Conservation (phyloP, 2,888 invertebrate species). For the Eristalis pertinax region DNA sequence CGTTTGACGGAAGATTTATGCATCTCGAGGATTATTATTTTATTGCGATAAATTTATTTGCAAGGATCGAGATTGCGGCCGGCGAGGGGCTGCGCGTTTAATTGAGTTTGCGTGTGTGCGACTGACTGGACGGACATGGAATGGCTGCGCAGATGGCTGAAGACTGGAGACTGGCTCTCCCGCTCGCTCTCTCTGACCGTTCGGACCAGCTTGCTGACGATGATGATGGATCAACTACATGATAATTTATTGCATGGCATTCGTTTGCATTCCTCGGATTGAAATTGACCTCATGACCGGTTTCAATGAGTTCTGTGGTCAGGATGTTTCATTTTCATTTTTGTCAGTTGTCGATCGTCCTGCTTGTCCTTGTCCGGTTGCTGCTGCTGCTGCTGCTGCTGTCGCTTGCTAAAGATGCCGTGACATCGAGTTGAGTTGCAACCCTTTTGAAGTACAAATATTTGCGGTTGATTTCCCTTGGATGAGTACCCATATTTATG, state of each 20-base stretch:
- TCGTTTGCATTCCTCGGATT: constrained; percentile 65
- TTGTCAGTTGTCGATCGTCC: constrained; percentile 2
- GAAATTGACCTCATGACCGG: constrained; percentile 70
- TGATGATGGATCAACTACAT: constrained; percentile 71
- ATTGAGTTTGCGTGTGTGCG: constrained; percentile 69
- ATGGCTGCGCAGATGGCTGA: constrained; percentile 63
- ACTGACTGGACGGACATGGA: constrained; percentile 20
- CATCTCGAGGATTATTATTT: constrained; percentile 71
- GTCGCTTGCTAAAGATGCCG: background rate
- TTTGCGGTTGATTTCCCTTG: constrained; percentile 46
- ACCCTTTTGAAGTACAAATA: constrained; percentile 38
- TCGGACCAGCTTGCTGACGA: constrained; percentile 60
- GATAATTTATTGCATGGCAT: constrained; percentile 71
- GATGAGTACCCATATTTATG: constrained; percentile 50
- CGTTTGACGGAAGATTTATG: constrained; percentile 68
- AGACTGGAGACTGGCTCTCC: constrained; percentile 38
- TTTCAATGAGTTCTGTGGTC: constrained; percentile 68
- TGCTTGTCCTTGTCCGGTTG: constrained; percentile 21
- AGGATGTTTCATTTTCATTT: constrained; percentile 31
- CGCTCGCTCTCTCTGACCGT: background rate
- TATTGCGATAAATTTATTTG: constrained; percentile 71
- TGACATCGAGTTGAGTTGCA: constrained; percentile 19
- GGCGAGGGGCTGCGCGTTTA: constrained; percentile 35
- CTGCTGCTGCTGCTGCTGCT: background rate
- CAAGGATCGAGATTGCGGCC: constrained; percentile 56